phyloP scores from a whole-genome alignment of 2,113 vertebrate species.

The Potamarius usumacintae region DNA sequence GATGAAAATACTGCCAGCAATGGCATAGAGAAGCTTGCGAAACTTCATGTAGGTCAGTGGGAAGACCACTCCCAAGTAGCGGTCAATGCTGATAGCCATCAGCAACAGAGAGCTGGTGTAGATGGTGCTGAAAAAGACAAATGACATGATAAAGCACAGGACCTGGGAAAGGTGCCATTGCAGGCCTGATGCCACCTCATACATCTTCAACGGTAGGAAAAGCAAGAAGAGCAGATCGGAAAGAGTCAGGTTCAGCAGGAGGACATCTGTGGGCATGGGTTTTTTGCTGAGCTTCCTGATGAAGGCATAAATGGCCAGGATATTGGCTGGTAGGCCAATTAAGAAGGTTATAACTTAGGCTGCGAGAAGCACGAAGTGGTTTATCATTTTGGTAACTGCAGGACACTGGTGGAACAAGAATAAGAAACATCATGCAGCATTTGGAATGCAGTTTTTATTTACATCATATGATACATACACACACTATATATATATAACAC shows the following conservation, averaged over 20 bases:
- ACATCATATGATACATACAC: not conserved
- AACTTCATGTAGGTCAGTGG: constrained; percentile 67
- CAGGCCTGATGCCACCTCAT: constrained; percentile 54
- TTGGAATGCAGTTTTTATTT: not conserved
- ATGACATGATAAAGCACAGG: constrained; percentile 68
- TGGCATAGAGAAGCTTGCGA: constrained; percentile 43
- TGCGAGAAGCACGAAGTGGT: constrained; percentile 45
- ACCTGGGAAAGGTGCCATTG: constrained; percentile 60
- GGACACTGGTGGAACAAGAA: constrained; percentile 12
- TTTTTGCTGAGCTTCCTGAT: constrained; percentile 59
- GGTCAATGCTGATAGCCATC: constrained; percentile 72
- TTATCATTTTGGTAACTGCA: constrained; percentile 5
- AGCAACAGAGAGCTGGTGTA: constrained; percentile 76
- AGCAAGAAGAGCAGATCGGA: constrained; percentile 73
- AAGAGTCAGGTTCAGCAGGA: constrained; percentile 72
- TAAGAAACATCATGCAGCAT: constrained; percentile 1
- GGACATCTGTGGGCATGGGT: constrained; percentile 63
- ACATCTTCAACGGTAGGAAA: constrained; percentile 75
- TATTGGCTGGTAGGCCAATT: constrained; percentile 71
- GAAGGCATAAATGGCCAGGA: constrained; percentile 70
- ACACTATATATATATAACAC: no score
- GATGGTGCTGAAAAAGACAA: constrained; percentile 75
- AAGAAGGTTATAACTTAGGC: constrained; percentile 71
- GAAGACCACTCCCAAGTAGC: constrained; percentile 72
- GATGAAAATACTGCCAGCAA: constrained; percentile 51